Percentiles rank a stretch among this genome's conserved stretches.
These are phyloP conservation scores for Neodon shergylaensis DNA, from an alignment of 2,113 vertebrate species.

Conservation along the genomic window DNA sequence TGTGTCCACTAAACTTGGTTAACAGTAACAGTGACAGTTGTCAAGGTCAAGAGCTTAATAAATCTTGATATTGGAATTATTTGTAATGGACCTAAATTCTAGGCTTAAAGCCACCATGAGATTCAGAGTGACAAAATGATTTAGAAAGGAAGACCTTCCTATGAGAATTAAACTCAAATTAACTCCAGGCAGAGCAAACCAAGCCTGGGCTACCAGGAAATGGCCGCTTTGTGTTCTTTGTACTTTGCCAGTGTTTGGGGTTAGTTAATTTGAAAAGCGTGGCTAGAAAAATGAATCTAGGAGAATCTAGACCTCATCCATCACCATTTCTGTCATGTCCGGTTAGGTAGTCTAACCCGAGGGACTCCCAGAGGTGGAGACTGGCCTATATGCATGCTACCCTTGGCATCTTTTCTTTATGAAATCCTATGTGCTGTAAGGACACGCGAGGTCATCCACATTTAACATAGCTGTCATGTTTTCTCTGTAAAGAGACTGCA, in stretches of 20 bases:
- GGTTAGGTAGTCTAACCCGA: background rate
- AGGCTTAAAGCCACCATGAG: background rate
- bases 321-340: background rate
- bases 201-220: background rate
- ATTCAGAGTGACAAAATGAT: background rate
- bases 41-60: background rate
- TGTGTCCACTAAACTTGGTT: background rate
- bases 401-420: background rate
- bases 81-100: background rate
- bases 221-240: background rate
- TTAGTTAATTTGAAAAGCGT: background rate
- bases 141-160: background rate
- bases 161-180: conserved; percentile 11
- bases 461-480: background rate
- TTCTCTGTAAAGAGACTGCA: background rate
- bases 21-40: background rate
- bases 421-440: background rate
- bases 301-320: background rate
- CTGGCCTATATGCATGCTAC: background rate
- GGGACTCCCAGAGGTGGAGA: background rate
- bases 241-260: background rate
- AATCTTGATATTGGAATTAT: background rate
- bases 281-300: background rate
- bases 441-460: background rate
- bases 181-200: background rate